A percentile compares a stretch with the other conserved stretches of the same genome.
Conservation (phyloP, 2,113 vertebrate genomes). For the Turnix velox region DNA sequence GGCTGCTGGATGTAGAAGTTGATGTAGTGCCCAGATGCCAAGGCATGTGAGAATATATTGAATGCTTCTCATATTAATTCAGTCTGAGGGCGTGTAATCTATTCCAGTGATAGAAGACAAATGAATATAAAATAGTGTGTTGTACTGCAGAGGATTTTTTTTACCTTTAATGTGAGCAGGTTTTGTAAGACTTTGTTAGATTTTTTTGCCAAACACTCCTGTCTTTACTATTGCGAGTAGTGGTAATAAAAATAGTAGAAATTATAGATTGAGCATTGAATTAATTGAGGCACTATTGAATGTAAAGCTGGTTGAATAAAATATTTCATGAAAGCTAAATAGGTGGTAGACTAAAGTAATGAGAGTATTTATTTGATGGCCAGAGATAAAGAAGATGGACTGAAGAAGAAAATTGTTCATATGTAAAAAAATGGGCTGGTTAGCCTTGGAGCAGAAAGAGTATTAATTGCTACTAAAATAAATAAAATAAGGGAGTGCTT, state of each 20-base stretch:
- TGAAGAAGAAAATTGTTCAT: not conserved
- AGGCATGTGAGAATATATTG: constrained; percentile 3
- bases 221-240: not conserved
- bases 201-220: not conserved
- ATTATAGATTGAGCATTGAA: not conserved
- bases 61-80: not conserved
- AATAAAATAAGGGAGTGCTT: not conserved
- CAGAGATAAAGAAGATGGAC: not conserved
- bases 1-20: not conserved
- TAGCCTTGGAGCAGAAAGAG: not conserved
- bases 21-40: constrained; percentile 13
- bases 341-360: not conserved
- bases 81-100: not conserved
- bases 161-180: not conserved
- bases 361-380: not conserved
- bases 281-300: not conserved
- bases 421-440: not conserved
- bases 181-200: not conserved
- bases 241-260: not conserved
- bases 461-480: not conserved
- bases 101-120: constrained; percentile 16
- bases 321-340: not conserved
- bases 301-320: not conserved
- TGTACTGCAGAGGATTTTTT: not conserved
- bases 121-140: not conserved